Evolutionary conservation across 2,113 vertebrate species (phyloP).

Genomic region (Bettongia penicillata): DNA sequence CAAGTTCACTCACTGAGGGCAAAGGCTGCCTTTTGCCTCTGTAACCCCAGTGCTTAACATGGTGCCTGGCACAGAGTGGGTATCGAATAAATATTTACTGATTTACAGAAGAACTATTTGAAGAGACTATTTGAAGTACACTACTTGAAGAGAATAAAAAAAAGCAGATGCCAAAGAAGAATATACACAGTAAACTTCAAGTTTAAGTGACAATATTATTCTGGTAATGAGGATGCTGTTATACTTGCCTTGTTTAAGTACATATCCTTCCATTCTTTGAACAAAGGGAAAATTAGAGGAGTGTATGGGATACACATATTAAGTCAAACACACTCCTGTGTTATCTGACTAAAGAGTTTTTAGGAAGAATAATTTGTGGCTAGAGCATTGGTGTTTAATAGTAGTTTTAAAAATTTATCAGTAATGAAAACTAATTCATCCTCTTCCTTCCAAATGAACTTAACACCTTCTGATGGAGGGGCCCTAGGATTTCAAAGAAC

Average conservation of each 20-base stretch:
- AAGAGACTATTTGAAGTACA: too few species aligned
- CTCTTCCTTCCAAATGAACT: too few species aligned
- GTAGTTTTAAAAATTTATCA: too few species aligned
- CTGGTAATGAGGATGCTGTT: neutral
- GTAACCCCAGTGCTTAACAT: neutral
- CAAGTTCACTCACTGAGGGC: neutral
- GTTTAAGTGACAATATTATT: neutral
- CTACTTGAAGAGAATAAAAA: neutral
- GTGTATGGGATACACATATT: too few species aligned
- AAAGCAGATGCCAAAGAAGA: neutral
- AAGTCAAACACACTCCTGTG: too few species aligned
- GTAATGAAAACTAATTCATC: too few species aligned
- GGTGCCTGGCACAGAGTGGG: neutral
- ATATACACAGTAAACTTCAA: neutral
- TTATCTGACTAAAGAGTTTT: too few species aligned
- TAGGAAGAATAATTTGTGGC: too few species aligned
- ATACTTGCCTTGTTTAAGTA: neutral
- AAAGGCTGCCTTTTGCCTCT: neutral
- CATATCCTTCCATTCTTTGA: too few species aligned
- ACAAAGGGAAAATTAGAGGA: too few species aligned
- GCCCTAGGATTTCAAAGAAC: neutral
- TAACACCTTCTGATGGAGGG: neutral
- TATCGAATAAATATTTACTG: neutral
- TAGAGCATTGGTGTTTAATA: too few species aligned
- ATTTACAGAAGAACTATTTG: too few species aligned